A percentile compares a stretch with the other conserved stretches of the same genome.
phyloP scores from a whole-genome alignment of 2,888 invertebrate genomes.

The Rhodophaea formosa region DNA sequence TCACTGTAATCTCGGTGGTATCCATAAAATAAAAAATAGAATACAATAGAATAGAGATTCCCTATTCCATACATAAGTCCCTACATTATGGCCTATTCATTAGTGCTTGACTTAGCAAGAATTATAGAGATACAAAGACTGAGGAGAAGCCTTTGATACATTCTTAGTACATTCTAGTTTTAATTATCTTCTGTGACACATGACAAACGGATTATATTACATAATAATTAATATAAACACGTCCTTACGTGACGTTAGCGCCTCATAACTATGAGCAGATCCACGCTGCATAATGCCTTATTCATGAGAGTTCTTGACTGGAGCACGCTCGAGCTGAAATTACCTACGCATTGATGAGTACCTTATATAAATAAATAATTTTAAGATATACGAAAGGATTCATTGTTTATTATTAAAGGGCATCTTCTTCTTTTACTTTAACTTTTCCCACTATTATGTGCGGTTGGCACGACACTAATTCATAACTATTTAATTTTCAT shows the following conservation, averaged over 20 bases:
- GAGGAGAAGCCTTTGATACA: too few relatives aligned
- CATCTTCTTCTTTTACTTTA: not conserved
- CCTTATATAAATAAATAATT: conserved; percentile 13
- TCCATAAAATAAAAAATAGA: too few relatives aligned
- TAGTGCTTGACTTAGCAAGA: too few relatives aligned
- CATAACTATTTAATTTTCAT: too few relatives aligned
- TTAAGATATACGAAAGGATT: not conserved
- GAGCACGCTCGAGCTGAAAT: conserved; percentile 3
- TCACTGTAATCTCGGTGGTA: too few relatives aligned
- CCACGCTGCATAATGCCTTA: conserved; percentile 4
- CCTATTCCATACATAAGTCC: too few relatives aligned
- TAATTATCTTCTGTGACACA: not conserved
- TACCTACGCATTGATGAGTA: conserved; percentile 5
- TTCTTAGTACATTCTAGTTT: too few relatives aligned
- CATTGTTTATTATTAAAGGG: not conserved
- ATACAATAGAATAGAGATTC: too few relatives aligned
- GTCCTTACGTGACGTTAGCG: not conserved
- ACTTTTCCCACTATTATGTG: too few relatives aligned
- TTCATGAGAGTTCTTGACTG: not conserved
- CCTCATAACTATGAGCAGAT: not conserved
- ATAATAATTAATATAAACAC: not conserved
- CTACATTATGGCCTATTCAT: too few relatives aligned
- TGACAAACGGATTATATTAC: not conserved
- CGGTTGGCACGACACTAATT: too few relatives aligned
- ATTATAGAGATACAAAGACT: too few relatives aligned